These are phyloP conservation scores for Macrophya alboannulata DNA, from an alignment of 2,888 invertebrate species.

Conservation along the genomic window DNA sequence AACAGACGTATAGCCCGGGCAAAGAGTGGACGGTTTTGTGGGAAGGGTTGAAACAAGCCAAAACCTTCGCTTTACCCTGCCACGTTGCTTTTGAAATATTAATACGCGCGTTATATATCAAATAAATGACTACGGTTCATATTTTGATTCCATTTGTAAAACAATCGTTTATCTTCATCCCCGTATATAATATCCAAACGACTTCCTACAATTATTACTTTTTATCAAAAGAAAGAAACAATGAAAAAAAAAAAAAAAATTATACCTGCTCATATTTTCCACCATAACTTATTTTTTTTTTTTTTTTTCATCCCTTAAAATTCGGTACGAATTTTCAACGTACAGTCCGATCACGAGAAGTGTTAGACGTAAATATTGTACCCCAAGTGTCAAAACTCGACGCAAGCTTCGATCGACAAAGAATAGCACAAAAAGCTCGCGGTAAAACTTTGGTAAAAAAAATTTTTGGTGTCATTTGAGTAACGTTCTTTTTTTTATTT, in stretches of 20 bases:
- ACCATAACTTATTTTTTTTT: not conserved
- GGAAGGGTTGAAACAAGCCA: not conserved
- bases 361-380: not conserved
- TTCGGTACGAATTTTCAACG: not conserved
- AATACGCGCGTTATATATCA: not conserved
- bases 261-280: not conserved
- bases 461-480: not conserved
- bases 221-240: too few species aligned
- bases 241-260: not conserved
- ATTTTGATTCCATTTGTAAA: not conserved
- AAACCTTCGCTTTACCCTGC: not conserved
- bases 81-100: constrained; percentile 16
- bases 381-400: not conserved
- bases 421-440: not conserved
- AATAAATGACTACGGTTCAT: not conserved
- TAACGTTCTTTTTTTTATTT: not conserved
- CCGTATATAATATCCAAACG: not conserved
- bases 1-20: constrained; percentile 14
- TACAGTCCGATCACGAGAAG: not conserved
- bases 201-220: not conserved
- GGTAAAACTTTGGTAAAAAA: not conserved
- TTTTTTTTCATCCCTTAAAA: not conserved
- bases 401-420: not conserved
- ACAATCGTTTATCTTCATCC: not conserved
- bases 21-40: constrained; percentile 14